Conservation (phyloP, 2,113 vertebrate genomes). For the Halcyon senegalensis region DNA sequence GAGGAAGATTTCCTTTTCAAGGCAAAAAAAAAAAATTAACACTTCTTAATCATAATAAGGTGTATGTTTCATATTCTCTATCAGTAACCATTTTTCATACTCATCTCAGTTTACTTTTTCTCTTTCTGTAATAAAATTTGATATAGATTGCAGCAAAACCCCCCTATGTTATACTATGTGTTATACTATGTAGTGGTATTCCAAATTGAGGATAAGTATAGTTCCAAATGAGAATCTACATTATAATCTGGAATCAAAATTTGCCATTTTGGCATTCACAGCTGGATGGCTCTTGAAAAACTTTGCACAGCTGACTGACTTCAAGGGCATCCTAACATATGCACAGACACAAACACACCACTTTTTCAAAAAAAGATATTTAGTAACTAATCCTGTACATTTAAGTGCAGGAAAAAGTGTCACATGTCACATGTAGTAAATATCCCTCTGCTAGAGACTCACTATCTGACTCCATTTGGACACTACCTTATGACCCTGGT, state of each 20-base stretch:
- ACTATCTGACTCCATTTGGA: background rate
- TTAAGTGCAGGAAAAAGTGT: background rate
- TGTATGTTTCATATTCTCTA: background rate
- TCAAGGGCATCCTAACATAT: background rate
- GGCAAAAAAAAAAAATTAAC: background rate
- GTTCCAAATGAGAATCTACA: background rate
- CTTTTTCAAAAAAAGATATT: background rate
- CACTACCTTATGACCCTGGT: background rate
- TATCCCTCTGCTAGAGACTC: background rate
- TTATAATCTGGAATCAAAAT: background rate
- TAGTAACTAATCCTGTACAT: background rate
- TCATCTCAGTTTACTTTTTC: background rate
- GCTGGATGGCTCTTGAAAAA: background rate
- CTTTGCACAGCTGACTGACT: slow-evolving; percentile 1
- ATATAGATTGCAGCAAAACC: background rate
- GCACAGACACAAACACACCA: background rate
- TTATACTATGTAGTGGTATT: background rate
- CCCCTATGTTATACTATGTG: background rate
- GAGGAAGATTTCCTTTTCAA: background rate
- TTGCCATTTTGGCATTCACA: slow-evolving; percentile 17
- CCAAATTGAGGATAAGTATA: background rate
- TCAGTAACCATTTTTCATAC: background rate
- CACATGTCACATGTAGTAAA: background rate
- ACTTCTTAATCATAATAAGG: background rate
- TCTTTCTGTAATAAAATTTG: background rate